These are phyloP conservation scores for Galaxias olidus DNA, from an alignment of 2,797 vertebrate species.

Conservation along the genomic window DNA sequence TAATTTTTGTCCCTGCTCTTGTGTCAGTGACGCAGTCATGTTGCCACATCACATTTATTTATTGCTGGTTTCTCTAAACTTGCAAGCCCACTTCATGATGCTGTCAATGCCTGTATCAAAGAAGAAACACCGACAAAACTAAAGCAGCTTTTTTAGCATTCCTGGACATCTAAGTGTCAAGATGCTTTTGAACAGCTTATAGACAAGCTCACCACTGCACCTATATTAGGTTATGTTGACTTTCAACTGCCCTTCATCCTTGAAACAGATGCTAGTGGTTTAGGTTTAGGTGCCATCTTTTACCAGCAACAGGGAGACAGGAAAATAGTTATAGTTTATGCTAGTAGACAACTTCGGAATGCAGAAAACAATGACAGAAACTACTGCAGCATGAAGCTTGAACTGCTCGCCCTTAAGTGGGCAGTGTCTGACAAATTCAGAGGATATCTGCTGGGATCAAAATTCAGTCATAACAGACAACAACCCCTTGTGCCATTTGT, in stretches of 20 bases:
- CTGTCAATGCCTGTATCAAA: not conserved
- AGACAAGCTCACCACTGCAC: not conserved
- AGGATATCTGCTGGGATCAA: not conserved
- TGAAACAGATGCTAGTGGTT: slow-evolving; percentile 21
- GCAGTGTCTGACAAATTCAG: not conserved
- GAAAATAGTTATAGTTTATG: not conserved
- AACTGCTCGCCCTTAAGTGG: slow-evolving; percentile 8
- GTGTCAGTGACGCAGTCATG: too few species aligned
- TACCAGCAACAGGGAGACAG: not conserved
- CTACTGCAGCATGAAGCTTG: not conserved
- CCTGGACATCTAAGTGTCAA: slow-evolving; percentile 6
- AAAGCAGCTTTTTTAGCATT: too few species aligned
- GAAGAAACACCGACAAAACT: not conserved
- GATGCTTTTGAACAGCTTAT: not conserved
- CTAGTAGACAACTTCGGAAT: not conserved
- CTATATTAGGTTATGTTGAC: slow-evolving; percentile 9
- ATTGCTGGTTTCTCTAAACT: not conserved
- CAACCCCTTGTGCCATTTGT: slow-evolving; percentile 1
- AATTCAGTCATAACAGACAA: slow-evolving; percentile 9
- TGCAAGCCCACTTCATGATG: slow-evolving; percentile 17
- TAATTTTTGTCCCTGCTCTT: too few species aligned
- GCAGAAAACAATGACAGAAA: not conserved
- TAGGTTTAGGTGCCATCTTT: slow-evolving; percentile 3
- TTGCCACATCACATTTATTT: not conserved
- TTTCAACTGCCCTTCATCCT: slow-evolving; percentile 14